These are phyloP conservation scores for Acrocyrtus sp. DNA, from an alignment of 2,888 invertebrate species.

Conservation along the genomic window DNA sequence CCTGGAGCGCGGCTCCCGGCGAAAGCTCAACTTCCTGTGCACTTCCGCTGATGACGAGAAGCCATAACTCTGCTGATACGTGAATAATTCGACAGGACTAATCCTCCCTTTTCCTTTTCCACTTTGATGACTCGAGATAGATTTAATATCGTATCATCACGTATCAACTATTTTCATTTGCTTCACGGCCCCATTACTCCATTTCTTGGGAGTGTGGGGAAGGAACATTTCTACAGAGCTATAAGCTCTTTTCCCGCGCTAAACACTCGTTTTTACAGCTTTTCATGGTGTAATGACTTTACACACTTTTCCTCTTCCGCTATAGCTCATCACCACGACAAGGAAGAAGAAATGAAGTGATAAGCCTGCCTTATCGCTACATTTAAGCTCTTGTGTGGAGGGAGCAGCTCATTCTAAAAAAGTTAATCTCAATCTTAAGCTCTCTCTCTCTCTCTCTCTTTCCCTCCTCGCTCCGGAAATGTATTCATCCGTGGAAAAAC, in stretches of 20 bases:
- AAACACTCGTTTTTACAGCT: not conserved
- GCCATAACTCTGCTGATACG: not conserved
- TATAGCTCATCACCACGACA: too few relatives aligned
- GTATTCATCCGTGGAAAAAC: too few relatives aligned
- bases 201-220: too few relatives aligned
- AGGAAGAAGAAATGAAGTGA: slow-evolving; percentile 22
- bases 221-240: not conserved
- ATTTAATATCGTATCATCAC: slow-evolving; percentile 41
- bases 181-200: too few relatives aligned
- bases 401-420: too few relatives aligned
- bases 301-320: not conserved
- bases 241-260: not conserved
- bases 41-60: slow-evolving; percentile 2
- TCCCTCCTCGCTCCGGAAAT: not conserved
- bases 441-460: not conserved
- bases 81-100: slow-evolving; percentile 37
- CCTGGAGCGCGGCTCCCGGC: not conserved
- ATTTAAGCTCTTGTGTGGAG: too few relatives aligned
- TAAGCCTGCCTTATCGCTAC: too few relatives aligned
- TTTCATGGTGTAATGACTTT: not conserved
- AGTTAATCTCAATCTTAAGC: too few relatives aligned
- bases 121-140: slow-evolving; percentile 28
- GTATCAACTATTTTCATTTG: slow-evolving; percentile 16
- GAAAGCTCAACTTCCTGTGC: not conserved
- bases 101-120: slow-evolving; percentile 37